Evolutionary conservation across 2,113 vertebrate species (phyloP), one percentile per base, ranked within the genome.

Genomic region (Agapornis roseicollis): DNA sequence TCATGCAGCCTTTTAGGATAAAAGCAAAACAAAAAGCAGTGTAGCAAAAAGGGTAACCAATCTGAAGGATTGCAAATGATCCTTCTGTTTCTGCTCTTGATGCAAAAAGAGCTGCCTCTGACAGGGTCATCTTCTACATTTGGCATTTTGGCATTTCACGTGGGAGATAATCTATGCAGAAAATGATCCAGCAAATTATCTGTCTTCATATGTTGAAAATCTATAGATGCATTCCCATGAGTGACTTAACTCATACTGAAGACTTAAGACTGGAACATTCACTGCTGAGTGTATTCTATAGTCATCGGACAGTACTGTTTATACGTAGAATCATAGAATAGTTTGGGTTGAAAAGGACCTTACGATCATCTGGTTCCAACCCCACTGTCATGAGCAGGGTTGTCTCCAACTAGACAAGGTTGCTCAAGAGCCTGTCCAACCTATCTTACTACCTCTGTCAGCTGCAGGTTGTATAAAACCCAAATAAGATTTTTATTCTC

Each of bases 161-260:
- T 86, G 82, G 72, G 82, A 96, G 88, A 78, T 95, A 94, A 93
- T 95, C 92, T 60, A 79, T 93, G 69, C 60, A 86, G 76, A 88
- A 52, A 60, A 68, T 19, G 69, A 88, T 90, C 65, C 77, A 92
- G 80, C 64, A 88, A 77, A 93, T 88, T 81, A 46, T 93, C 55
- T 90, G 72, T 86, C 61, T 76, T 73, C 41, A 12, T 74, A 14
- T 47, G 56, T 56, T 63, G 76, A 55, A 85, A 74, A 79, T 68
- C 17, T 19, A 41, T 65, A 88, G 39, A 31, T 58, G 27, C 68
- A 29, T 70, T 23, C 9, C 60, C 3, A 1, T 44, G 50, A 89
- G 60, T 80, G 79, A 78, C 9, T 96, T 88, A 91, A 80, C 27
- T 92, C 29, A 61, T 83, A 65, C 78, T 50, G 33, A 88, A 70